Conservation (phyloP, 2,888 invertebrate species). For the Leucophora obtusa region DNA sequence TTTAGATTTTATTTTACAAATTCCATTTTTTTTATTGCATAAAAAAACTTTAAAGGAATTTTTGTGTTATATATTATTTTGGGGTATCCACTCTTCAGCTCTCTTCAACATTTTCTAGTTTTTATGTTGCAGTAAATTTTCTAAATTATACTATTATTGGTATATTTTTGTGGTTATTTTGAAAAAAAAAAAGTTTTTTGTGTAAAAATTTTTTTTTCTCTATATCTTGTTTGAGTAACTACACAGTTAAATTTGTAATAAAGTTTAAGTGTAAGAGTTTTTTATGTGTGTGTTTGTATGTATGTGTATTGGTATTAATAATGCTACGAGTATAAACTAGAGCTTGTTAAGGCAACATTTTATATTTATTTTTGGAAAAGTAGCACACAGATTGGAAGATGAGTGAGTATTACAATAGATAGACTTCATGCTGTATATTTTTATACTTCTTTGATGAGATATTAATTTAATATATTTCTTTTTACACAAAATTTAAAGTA, state of each 20-base stretch:
- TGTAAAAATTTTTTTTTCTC: not conserved
- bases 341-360: slow-evolving; percentile 6
- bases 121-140: slow-evolving; percentile 21
- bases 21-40: too few relatives aligned
- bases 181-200: not conserved
- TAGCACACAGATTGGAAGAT: not conserved
- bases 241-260: not conserved
- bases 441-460: too few relatives aligned
- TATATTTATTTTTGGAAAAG: slow-evolving; percentile 10
- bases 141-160: slow-evolving; percentile 34
- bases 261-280: not conserved
- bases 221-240: slow-evolving; percentile 18
- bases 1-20: slow-evolving; percentile 4
- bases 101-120: not conserved
- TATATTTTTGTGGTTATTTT: slow-evolving; percentile 39
- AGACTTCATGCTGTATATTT: too few relatives aligned
- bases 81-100: too few relatives aligned
- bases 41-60: too few relatives aligned
- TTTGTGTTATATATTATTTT: too few relatives aligned
- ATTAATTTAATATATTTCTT: too few relatives aligned
- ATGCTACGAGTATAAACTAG: not conserved
- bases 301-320: slow-evolving; percentile 1
- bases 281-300: not conserved
- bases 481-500: too few relatives aligned
- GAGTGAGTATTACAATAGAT: too few relatives aligned